Evolutionary conservation across 2,113 vertebrate species (phyloP).

Genomic region (Sander lucioperca): DNA sequence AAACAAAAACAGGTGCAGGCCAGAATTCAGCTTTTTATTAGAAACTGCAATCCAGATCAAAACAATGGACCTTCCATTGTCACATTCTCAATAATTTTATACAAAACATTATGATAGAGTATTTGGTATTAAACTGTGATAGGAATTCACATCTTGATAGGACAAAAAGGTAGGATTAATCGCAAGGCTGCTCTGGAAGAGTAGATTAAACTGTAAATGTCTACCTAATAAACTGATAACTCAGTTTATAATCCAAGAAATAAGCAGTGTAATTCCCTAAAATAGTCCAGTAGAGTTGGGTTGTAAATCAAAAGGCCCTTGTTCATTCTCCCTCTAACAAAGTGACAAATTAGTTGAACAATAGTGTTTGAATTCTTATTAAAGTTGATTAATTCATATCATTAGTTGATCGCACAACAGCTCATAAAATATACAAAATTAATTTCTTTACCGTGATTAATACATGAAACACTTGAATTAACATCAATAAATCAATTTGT

Average conservation of each 20-base stretch:
- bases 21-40: constrained; percentile 3
- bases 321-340: constrained; percentile 83
- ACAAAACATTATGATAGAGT: not conserved
- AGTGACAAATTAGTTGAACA: constrained; percentile 87
- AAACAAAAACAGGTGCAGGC: constrained; percentile 34
- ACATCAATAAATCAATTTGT: constrained; percentile 88
- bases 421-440: constrained; percentile 84
- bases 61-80: not conserved
- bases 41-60: constrained; percentile 6
- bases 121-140: not conserved
- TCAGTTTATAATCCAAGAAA: constrained; percentile 21
- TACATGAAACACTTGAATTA: constrained; percentile 87
- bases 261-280: constrained; percentile 41
- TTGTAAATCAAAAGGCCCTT: constrained; percentile 84
- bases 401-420: constrained; percentile 85
- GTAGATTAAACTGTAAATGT: constrained; percentile 5
- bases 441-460: constrained; percentile 86
- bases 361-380: constrained; percentile 90
- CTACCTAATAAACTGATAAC: constrained; percentile 5
- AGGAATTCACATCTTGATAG: not conserved
- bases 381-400: constrained; percentile 90
- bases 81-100: not conserved
- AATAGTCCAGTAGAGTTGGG: constrained; percentile 63
- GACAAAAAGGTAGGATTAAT: not conserved
- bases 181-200: not conserved